These are phyloP conservation scores for Mechanitis mazaeus DNA, from an alignment of 2,888 invertebrate genomes.

Conservation along the genomic window DNA sequence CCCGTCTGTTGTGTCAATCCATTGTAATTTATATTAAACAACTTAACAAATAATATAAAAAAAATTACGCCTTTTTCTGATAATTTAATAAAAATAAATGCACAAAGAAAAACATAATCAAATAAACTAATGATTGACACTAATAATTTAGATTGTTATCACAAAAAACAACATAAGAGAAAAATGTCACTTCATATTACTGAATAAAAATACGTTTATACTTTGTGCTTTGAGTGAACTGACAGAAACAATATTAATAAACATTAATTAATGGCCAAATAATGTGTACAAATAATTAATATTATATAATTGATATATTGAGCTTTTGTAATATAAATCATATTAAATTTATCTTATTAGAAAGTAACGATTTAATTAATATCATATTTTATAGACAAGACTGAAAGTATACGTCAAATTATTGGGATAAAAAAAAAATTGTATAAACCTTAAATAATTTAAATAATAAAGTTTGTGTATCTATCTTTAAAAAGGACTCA, in stretches of 20 bases:
- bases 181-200: background rate
- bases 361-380: background rate
- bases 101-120: too few species aligned
- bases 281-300: background rate
- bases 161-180: background rate
- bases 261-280: background rate
- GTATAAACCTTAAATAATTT: too few species aligned
- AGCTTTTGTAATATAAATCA: background rate
- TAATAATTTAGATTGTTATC: background rate
- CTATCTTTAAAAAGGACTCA: background rate
- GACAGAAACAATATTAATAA: background rate
- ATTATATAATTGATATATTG: background rate
- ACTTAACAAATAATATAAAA: too few species aligned
- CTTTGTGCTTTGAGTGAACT: background rate
- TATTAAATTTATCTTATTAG: background rate
- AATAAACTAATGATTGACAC: too few species aligned
- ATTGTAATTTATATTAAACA: too few species aligned
- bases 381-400: too few species aligned
- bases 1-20: background rate
- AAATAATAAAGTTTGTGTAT: background rate
- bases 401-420: too few species aligned
- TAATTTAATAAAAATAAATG: too few species aligned
- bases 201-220: background rate
- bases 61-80: too few species aligned
- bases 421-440: too few species aligned